These are phyloP conservation scores for Patella caerulea DNA, from an alignment of 2,888 invertebrate genomes.

Conservation along the genomic window DNA sequence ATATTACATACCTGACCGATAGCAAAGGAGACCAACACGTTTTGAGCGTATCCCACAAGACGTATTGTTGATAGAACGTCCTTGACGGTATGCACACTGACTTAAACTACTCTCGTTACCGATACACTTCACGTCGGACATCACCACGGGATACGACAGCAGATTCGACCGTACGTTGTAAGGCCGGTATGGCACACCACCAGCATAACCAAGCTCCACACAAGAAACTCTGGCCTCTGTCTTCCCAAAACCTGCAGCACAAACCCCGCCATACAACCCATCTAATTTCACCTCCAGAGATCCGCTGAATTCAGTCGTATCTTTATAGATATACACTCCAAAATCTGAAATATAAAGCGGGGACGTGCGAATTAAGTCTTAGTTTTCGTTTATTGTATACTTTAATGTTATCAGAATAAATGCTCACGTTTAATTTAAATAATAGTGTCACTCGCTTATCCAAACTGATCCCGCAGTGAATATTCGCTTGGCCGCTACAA, in stretches of 20 bases:
- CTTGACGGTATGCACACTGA: constrained; percentile 32
- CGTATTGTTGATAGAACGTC: constrained; percentile 43
- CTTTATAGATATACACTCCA: too few species aligned
- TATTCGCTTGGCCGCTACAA: too few species aligned
- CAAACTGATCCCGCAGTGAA: too few species aligned
- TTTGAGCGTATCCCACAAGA: constrained; percentile 38
- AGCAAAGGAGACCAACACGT: constrained; percentile 63
- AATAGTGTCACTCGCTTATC: too few species aligned
- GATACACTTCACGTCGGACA: constrained; percentile 41
- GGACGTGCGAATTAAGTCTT: too few species aligned
- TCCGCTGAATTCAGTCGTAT: constrained; percentile 14
- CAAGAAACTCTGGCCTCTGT: constrained; percentile 34
- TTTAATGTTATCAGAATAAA: too few species aligned
- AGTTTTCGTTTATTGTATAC: too few species aligned
- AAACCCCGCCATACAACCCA: constrained; percentile 25
- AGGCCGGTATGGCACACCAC: constrained; percentile 27
- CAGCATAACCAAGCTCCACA: constrained; percentile 26
- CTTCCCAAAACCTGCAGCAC: constrained; percentile 25
- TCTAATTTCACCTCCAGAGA: constrained; percentile 23
- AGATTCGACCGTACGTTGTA: not conserved
- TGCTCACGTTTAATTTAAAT: too few species aligned
- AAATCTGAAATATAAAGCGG: too few species aligned
- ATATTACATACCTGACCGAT: too few species aligned
- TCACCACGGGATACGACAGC: constrained; percentile 32
- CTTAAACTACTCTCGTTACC: constrained; percentile 38